Conservation (phyloP, 2,113 vertebrate genomes). For the Holacanthus passer region DNA sequence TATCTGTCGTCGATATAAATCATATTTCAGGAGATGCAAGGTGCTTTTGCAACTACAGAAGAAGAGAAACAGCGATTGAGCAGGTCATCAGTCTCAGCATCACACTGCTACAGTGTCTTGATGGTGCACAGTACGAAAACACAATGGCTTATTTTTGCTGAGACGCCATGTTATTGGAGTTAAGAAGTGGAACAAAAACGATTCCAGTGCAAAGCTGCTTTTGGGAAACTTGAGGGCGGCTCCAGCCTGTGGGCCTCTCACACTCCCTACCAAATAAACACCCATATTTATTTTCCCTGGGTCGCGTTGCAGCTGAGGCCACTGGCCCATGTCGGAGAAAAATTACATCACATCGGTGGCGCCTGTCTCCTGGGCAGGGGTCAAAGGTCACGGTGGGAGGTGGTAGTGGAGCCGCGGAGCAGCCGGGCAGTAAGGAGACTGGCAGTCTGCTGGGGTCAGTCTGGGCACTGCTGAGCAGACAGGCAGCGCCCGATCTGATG, state of each 20-base stretch:
- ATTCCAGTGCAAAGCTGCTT: constrained; percentile 18
- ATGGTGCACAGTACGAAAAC: constrained; percentile 11
- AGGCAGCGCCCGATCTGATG: constrained; percentile 25
- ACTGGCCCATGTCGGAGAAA: constrained; percentile 58
- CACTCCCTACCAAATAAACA: constrained; percentile 63
- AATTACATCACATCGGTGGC: constrained; percentile 70
- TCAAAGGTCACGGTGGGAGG: constrained; percentile 72
- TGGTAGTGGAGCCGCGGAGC: constrained; percentile 57
- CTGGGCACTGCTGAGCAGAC: constrained; percentile 60
- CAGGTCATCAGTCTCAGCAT: neutral
- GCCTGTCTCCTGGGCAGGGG: constrained; percentile 72
- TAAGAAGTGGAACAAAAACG: constrained; percentile 25
- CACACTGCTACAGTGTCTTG: neutral
- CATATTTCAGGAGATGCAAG: neutral
- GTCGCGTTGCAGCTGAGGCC: constrained; percentile 56
- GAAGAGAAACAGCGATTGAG: neutral
- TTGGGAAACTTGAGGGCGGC: constrained; percentile 20
- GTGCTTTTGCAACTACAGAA: neutral
- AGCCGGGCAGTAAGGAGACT: constrained; percentile 72
- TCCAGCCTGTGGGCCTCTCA: constrained; percentile 39
- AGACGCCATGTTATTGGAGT: constrained; percentile 14
- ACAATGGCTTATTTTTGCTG: constrained; percentile 11
- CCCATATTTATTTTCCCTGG: constrained; percentile 72
- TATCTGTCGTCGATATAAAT: neutral
- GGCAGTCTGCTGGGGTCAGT: constrained; percentile 71